Evolutionary conservation across 2,797 vertebrate species (phyloP), one percentile per base, ranked within the genome.

Genomic region (Crenichthys baileyi): DNA sequence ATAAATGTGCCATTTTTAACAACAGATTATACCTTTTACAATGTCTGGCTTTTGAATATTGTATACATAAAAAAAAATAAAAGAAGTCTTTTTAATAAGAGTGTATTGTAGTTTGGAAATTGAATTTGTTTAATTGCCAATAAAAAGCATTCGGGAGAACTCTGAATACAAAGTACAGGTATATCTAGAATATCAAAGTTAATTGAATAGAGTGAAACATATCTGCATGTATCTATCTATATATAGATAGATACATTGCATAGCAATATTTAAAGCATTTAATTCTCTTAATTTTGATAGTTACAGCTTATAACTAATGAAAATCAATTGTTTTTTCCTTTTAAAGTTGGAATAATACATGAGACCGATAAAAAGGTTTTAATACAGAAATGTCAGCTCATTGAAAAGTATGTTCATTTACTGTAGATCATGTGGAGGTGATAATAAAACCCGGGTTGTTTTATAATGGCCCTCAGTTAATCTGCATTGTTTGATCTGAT

Each of bases 1-100:
- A 97, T 98, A 97, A 97, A 97, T 96, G 96, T 97, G 96, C 96
- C 96, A 95, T 97, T 97, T 96, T 96, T 97, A 96, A 94, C 96
- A 97, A 96, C 94, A 94, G 92, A 93, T 96, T 96, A 96, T 95
- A 95, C 94, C 85, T 95, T 96, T 93, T 96, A 94, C 93, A 94
- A 89, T 96, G 94, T 97, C 95, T 95, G 96, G 95, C 96, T 96
- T 96, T 97, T 96, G 94, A 95, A 95, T 95, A 95, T 97, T 97
- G 95, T 96, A 96, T 96, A 95, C 94, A 94, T 93, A 94, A 94
- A 94, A 92, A 86, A 94, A 95, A 96, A 96, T 95, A 95, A 96
- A 96, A 91, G 83, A 93, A 95, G 95, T 94, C 92, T 92, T 95
- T 95, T 94, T 95, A 95, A 95, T 93, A 94, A 70, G 93, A 94